Percentiles rank a stretch among this genome's conserved stretches.
Conservation (phyloP, 92 coral and sea anemone species). For the Epizoanthus ramosus region DNA sequence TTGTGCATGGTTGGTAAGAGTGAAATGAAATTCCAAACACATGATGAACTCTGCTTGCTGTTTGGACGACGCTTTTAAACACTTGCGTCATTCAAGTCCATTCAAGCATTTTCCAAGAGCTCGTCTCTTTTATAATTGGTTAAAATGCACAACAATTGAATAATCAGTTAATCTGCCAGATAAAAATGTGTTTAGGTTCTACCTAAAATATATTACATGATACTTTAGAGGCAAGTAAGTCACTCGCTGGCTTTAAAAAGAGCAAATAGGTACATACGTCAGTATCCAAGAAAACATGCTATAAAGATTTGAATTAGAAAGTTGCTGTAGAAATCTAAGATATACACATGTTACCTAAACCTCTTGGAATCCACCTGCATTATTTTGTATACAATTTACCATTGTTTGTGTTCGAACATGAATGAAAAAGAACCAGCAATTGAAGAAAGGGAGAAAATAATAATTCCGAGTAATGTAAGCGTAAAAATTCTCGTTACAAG, state of each 20-base stretch:
- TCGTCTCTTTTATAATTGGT: not conserved
- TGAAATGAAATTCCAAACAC: slow-evolving; percentile 17
- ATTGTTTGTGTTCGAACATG: slow-evolving; percentile 1
- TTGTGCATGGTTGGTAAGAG: not conserved
- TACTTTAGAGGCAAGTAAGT: not conserved
- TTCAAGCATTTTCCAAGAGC: not conserved
- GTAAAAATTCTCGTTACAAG: not conserved
- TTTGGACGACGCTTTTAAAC: slow-evolving; percentile 10
- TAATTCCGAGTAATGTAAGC: not conserved
- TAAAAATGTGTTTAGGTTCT: not conserved
- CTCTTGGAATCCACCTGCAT: slow-evolving; percentile 28
- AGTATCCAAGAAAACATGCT: too few species aligned
- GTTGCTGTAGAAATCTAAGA: not conserved
- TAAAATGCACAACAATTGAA: not conserved
- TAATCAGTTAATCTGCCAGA: not conserved
- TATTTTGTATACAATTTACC: slow-evolving; percentile 8
- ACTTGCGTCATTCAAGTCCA: not conserved
- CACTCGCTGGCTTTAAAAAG: not conserved
- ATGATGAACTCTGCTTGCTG: not conserved
- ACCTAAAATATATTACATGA: not conserved
- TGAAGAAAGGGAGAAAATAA: not conserved
- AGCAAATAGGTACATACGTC: not conserved
- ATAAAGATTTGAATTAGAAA: not conserved
- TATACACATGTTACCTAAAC: slow-evolving; percentile 3
- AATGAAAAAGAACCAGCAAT: not conserved